These are phyloP conservation scores for Hypsopygia costalis DNA, from an alignment of 2,888 invertebrate species.

Conservation along the genomic window DNA sequence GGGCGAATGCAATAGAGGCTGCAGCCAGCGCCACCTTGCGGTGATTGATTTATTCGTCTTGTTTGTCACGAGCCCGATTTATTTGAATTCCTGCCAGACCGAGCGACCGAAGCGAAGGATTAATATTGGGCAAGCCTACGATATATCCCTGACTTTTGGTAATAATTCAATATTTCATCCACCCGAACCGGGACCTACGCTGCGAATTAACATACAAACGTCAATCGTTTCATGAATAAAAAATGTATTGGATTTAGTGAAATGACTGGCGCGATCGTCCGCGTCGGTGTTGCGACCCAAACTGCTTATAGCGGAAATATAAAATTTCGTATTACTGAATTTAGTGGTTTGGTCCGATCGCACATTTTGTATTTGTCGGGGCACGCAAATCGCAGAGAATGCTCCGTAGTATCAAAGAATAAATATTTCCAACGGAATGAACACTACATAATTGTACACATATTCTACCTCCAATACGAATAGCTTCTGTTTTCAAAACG, in stretches of 20 bases:
- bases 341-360: conserved; percentile 38
- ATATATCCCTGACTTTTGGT: conserved; percentile 74
- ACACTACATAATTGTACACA: too few species aligned
- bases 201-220: conserved; percentile 79
- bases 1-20: conserved; percentile 65
- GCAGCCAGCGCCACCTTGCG: conserved; percentile 73
- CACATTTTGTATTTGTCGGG: conserved; percentile 40
- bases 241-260: conserved; percentile 79
- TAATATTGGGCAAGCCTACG: conserved; percentile 75
- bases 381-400: conserved; percentile 41
- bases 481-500: too few species aligned
- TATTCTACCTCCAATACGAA: too few species aligned
- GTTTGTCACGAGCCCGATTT: conserved; percentile 79
- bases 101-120: conserved; percentile 67
- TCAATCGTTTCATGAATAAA: conserved; percentile 81
- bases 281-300: conserved; percentile 50
- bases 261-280: conserved; percentile 66
- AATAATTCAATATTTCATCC: conserved; percentile 80
- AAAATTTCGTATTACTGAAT: conserved; percentile 50
- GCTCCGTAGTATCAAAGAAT: too few species aligned
- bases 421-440: too few species aligned
- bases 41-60: conserved; percentile 81
- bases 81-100: conserved; percentile 79
- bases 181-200: conserved; percentile 67
- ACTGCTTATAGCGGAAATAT: conserved; percentile 63